These are phyloP conservation scores for Monochamus saltuarius DNA, from an alignment of 1,140 invertebrate genomes.

Conservation along the genomic window DNA sequence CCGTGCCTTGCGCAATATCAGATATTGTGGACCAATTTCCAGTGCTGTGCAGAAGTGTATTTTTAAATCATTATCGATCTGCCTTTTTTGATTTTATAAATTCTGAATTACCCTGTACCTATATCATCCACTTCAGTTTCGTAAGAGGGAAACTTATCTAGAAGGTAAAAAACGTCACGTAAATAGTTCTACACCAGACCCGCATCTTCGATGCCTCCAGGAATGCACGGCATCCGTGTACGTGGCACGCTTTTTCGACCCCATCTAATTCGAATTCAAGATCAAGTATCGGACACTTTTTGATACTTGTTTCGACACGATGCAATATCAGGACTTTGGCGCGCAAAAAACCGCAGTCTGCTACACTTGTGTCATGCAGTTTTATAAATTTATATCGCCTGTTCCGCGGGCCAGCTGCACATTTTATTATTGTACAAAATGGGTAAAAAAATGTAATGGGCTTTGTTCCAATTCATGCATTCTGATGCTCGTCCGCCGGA, in stretches of 20 bases:
- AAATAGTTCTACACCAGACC: too few relatives aligned
- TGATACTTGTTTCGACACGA: conserved; percentile 14
- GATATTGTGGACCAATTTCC: too few relatives aligned
- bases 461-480: conserved; percentile 26
- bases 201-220: too few relatives aligned
- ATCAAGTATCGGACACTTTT: conserved; percentile 10
- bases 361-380: conserved; percentile 18
- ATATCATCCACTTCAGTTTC: too few relatives aligned
- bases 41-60: too few relatives aligned
- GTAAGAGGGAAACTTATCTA: too few relatives aligned
- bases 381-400: conserved; percentile 8
- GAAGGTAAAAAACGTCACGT: too few relatives aligned
- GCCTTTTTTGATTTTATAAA: too few relatives aligned
- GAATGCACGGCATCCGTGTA: too few relatives aligned
- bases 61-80: too few relatives aligned
- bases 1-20: too few relatives aligned
- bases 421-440: conserved; percentile 1
- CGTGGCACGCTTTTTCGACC: neutral
- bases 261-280: conserved; percentile 5
- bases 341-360: conserved; percentile 7
- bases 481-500: conserved; percentile 14
- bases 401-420: conserved; percentile 11
- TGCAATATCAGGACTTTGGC: conserved; percentile 17
- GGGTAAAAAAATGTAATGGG: conserved; percentile 17
- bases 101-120: too few relatives aligned